Evolutionary conservation across 2,113 vertebrate genomes (phyloP), one percentile per base, ranked within the genome.

Genomic region (Oryzias celebensis): DNA sequence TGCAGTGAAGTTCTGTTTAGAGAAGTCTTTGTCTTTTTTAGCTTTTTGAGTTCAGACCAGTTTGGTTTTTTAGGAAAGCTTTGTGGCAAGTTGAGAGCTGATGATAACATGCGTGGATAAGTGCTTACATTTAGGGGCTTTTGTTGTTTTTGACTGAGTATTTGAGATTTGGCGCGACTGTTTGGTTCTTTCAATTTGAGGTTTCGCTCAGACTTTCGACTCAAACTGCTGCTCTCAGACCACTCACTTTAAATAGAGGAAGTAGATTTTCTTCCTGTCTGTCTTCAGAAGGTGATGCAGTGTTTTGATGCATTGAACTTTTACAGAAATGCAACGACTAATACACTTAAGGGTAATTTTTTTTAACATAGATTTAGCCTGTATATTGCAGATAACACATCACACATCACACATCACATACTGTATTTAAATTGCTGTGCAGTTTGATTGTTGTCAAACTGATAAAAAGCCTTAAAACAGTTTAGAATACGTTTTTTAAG

Each of bases 231-330:
- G 65, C 49, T 78, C 23, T 10, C 50, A 70, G 65, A 67, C 68
- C 66, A 58, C 48, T 78, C 26, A 43, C 52, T 64, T 26, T 57
- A 36, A 56, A 4, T 36, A 55, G 77, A 71, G 83, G 81, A 87
- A 85, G 87, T 85, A 67, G 70, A 77, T 68, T 78, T 70, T 81
- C 67, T 88, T 87, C 85, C 83, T 83, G 69, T 82, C 44, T 81
- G 62, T 52, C 8, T 13, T 14, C 17, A 17, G 54, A 24, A 60
- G 20, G 42, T 7, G 24, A 51, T 26, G 49, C 28, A 7, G 18
- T 26, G 53, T 24, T 61, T 20, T 20, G 20, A 22, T 26, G n/a
- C 22, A 63, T 58, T 60, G 7, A 65, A 68, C 52, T 52, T 51
- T 46, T 69, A 63, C 41, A 60, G 54, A 65, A 67, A 60, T 36